Conservation (phyloP, 2,888 invertebrate species). For the Auanema sp. region DNA sequence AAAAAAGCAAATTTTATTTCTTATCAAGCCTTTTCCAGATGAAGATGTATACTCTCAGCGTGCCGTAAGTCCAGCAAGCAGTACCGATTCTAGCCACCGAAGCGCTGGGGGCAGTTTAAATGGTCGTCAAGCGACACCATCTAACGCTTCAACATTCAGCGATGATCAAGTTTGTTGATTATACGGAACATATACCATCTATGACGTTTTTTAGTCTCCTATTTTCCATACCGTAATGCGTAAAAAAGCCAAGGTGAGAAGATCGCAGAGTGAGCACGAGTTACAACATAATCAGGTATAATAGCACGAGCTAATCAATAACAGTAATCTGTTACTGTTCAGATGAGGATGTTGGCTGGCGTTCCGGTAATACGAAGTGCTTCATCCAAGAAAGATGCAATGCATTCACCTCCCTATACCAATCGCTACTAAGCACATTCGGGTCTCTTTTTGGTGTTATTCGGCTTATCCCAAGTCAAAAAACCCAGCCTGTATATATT, state of each 20-base stretch:
- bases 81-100: conserved; percentile 37
- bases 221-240: conserved; percentile 54
- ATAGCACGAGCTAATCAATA: background rate
- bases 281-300: conserved; percentile 16
- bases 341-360: conserved; percentile 25
- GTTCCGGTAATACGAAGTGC: conserved; percentile 39
- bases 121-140: conserved; percentile 12
- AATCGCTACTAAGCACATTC: background rate
- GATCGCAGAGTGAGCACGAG: conserved; percentile 46
- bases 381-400: conserved; percentile 16
- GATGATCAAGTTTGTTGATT: conserved; percentile 5
- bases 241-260: conserved; percentile 42
- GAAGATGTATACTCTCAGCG: conserved; percentile 43
- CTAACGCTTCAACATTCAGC: conserved; percentile 14
- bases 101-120: conserved; percentile 15
- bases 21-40: conserved; percentile 23
- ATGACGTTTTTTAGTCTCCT: conserved; percentile 33
- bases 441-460: too few species aligned
- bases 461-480: too few species aligned
- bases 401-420: background rate
- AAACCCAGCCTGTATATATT: too few species aligned
- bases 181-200: conserved; percentile 9
- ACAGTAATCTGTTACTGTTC: conserved; percentile 20
- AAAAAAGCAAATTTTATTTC: background rate
- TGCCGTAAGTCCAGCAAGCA: conserved; percentile 43